These are phyloP conservation scores for Aphrocallistes beatrix DNA, from an alignment of 37 sponge, comb jelly and placozoan species.

Conservation along the genomic window DNA sequence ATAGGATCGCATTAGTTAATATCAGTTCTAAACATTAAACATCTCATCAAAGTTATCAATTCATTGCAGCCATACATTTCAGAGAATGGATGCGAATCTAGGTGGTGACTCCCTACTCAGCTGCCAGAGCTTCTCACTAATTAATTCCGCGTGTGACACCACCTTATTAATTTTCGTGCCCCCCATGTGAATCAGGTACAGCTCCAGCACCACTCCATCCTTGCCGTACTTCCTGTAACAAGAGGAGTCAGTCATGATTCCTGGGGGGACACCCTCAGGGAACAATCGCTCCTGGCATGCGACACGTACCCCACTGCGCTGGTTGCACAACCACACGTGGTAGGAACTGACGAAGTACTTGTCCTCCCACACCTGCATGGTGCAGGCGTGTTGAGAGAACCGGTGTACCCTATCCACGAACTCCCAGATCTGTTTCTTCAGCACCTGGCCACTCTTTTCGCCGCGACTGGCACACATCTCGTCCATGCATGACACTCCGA, in stretches of 20 bases:
- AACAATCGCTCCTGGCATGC: background rate
- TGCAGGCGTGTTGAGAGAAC: background rate
- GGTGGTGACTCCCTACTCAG: background rate
- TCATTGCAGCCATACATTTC: background rate
- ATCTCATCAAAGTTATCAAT: background rate
- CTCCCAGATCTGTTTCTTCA: background rate
- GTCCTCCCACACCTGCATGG: background rate
- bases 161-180: background rate
- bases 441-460: background rate
- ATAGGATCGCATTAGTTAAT: too few species aligned
- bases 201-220: background rate
- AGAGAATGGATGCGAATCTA: background rate
- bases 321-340: background rate
- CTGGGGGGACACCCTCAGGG: background rate
- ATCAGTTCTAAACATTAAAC: too few species aligned
- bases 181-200: background rate
- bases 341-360: background rate
- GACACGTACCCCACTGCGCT: background rate
- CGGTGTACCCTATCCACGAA: background rate
- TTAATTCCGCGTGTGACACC: background rate
- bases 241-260: background rate
- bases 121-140: constrained; percentile 1
- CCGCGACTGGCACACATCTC: background rate
- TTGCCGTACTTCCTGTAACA: background rate
- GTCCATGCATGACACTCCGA: background rate